Conservation (phyloP, 1,140 invertebrate genomes). For the Palaemon carinicauda region DNA sequence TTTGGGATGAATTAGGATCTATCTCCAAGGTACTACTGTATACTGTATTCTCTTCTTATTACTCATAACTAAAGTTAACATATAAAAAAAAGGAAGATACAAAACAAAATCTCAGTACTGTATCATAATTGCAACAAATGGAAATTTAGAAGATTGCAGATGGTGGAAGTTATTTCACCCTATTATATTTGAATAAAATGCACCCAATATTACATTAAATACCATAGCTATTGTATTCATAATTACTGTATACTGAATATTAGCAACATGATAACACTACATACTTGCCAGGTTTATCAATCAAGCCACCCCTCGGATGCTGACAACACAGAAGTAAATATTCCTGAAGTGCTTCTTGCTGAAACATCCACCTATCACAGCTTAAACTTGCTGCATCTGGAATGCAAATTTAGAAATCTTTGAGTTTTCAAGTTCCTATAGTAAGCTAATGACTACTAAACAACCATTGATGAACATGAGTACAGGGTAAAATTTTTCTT, state of each 20-base stretch:
- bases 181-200: too few relatives aligned
- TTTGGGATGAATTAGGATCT: too few relatives aligned
- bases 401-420: neutral
- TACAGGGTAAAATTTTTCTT: too few relatives aligned
- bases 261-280: slow-evolving; percentile 60
- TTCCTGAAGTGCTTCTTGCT: slow-evolving; percentile 89
- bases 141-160: too few relatives aligned
- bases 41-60: too few relatives aligned
- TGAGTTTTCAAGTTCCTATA: neutral
- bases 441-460: neutral
- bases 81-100: too few relatives aligned
- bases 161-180: too few relatives aligned
- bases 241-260: neutral
- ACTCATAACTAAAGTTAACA: too few relatives aligned
- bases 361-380: slow-evolving; percentile 75
- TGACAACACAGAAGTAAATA: slow-evolving; percentile 96
- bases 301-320: slow-evolving; percentile 84
- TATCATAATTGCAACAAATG: too few relatives aligned
- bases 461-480: neutral
- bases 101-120: too few relatives aligned
- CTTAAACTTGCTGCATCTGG: slow-evolving; percentile 30
- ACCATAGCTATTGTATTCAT: neutral
- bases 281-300: slow-evolving; percentile 96
- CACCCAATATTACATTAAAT: too few relatives aligned
- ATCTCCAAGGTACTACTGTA: too few relatives aligned